A percentile compares a stretch with the other conserved stretches of the same genome.
Evolutionary conservation across 2,797 vertebrate species (phyloP).

Genomic region (Notolepis coatsorum): DNA sequence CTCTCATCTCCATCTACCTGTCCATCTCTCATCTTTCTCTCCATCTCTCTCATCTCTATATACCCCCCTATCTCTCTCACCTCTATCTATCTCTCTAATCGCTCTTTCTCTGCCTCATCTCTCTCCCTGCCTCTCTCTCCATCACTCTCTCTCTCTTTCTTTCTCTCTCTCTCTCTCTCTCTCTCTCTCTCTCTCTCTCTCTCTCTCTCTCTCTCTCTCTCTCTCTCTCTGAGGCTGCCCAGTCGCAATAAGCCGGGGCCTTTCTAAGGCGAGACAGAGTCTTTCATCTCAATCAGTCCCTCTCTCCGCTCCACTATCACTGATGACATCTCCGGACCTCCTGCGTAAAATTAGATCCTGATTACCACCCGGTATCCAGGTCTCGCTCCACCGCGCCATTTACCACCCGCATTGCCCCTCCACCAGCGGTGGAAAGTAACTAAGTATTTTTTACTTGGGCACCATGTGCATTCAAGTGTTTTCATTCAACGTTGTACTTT

Average conservation of each 20-base stretch:
- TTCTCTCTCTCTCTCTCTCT: too few relatives aligned
- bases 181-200: too few relatives aligned
- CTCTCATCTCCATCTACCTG: slow-evolving; percentile 37
- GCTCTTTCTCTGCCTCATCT: too few relatives aligned
- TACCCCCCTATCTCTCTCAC: too few relatives aligned
- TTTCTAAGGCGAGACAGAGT: slow-evolving; percentile 47
- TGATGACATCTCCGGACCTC: slow-evolving; percentile 36
- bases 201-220: slow-evolving; percentile 23
- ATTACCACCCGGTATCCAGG: not conserved
- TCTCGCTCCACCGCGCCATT: not conserved
- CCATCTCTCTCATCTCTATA: too few relatives aligned
- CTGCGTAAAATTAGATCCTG: slow-evolving; percentile 40
- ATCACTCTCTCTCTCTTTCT: slow-evolving; percentile 32
- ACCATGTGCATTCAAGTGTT: too few relatives aligned
- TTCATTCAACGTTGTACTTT: too few relatives aligned
- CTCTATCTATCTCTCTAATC: too few relatives aligned
- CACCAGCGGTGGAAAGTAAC: too few relatives aligned
- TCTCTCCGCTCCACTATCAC: slow-evolving; percentile 37
- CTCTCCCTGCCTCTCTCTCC: too few relatives aligned
- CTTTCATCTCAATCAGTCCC: slow-evolving; percentile 67
- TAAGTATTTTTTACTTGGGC: too few relatives aligned
- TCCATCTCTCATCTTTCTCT: too few relatives aligned
- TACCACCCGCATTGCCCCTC: not conserved
- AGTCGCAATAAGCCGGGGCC: slow-evolving; percentile 49
- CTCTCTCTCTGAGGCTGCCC: slow-evolving; percentile 49